Base-by-base conservation (phyloP, 2,113 vertebrate genomes). In the Picathartes gymnocephalus region DNA sequence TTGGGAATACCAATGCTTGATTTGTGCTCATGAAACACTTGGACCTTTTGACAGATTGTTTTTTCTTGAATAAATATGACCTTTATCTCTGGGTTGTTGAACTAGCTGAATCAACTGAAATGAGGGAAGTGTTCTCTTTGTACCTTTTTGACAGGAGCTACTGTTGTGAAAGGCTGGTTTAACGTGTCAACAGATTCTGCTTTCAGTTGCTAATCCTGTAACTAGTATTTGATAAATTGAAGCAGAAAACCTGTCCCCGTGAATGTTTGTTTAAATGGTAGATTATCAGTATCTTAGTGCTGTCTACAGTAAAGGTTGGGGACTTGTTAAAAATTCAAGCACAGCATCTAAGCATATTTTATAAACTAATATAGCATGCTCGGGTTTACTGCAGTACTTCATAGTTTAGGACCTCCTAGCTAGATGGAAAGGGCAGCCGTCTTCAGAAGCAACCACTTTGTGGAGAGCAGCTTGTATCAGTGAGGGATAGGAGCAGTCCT, bases 41-140 rank as follows among this genome's bases (percentile, higher is more conserved):
- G 51, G 45, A 79, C 53, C 42, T 81, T 92, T 94, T 92, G 74
- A n/a, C 47, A 74, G 51, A 13, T 89, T 83, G 13, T 84, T 93
- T 94, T 45, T 90, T 90, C 73, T 79, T 87, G 51, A 62, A 78
- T 86, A 81, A 90, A 64, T 66, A 68, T 1, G 8, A 62, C 56
- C 61, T 92, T 92, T 87, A 58, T 91, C 24, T 70, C 44, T 35
- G 65, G 47, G 27, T 64, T 71, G 73, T 65, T 74, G 78, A 85
- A 81, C 73, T 85, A 90, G 60, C 88, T 94, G 85, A 93, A 93
- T 84, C 84, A 87, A 92, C 73, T 58, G 73, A 89, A 93, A 81
- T 30, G 69, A 74, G 78, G 10, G 9, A 89, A 66, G 42, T 62
- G 65, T 35, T 85, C 44, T 77, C 56, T 90, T 68, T 91, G 90